phyloP scores from a whole-genome alignment of 2,113 vertebrate species.

The Lepus europaeus region DNA sequence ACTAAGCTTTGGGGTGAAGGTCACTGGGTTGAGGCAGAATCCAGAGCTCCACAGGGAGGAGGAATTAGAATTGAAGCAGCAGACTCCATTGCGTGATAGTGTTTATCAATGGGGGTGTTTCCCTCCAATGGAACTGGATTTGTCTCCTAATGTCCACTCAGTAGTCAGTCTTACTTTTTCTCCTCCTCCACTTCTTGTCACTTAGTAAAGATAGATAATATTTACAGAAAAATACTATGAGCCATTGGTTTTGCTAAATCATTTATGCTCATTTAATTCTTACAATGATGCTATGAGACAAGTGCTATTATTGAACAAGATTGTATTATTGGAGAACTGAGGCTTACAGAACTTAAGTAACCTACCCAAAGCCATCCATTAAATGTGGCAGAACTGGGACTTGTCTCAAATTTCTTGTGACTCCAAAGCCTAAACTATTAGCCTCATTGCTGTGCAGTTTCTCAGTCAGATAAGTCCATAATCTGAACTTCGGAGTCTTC shows the following conservation, averaged over 20 bases:
- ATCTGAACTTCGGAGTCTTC: neutral
- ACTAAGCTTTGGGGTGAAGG: neutral
- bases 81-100: neutral
- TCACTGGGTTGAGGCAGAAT: neutral
- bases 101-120: neutral
- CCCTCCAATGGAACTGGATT: neutral
- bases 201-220: neutral
- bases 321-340: neutral
- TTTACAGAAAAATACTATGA: constrained; percentile 1
- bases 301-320: neutral
- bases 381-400: neutral
- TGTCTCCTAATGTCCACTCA: neutral
- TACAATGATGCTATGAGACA: neutral
- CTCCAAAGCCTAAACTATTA: neutral
- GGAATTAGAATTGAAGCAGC: neutral
- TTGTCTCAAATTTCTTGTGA: neutral
- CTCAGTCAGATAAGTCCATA: neutral
- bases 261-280: constrained; percentile 27
- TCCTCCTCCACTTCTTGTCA: neutral
- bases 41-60: neutral
- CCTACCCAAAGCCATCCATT: neutral
- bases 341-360: neutral
- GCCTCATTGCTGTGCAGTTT: neutral
- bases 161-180: neutral
- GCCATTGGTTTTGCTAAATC: neutral